These are phyloP conservation scores for Montifringilla adamsi DNA, from an alignment of 2,113 vertebrate species.

Conservation along the genomic window DNA sequence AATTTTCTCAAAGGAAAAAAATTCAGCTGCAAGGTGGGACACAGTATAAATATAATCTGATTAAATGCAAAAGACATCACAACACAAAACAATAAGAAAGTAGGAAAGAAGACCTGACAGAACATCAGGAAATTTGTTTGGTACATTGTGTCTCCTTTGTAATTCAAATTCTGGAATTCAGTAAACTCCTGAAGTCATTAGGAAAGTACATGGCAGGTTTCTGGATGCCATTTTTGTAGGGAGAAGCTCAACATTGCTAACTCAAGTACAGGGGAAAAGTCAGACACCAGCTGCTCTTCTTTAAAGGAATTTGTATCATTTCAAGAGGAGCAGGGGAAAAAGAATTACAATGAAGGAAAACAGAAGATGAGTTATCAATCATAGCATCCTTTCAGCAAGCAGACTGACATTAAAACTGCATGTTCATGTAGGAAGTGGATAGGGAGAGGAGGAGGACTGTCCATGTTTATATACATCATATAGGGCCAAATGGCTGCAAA, in stretches of 20 bases:
- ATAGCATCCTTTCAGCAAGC: conserved; percentile 33
- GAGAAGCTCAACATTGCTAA: background rate
- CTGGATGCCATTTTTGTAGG: background rate
- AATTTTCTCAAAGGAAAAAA: background rate
- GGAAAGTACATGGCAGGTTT: conserved; percentile 21
- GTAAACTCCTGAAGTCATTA: background rate
- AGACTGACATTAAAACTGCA: background rate
- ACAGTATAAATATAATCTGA: conserved; percentile 5
- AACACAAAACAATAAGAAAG: background rate
- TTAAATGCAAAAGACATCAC: background rate
- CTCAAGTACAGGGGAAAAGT: background rate
- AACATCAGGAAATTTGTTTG: background rate
- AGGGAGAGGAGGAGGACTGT: background rate
- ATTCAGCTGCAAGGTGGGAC: background rate
- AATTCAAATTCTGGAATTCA: conserved; percentile 17
- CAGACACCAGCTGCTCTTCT: background rate
- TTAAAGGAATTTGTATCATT: background rate
- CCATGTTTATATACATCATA: background rate
- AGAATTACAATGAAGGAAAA: background rate
- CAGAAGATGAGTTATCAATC: conserved; percentile 9
- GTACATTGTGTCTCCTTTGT: background rate
- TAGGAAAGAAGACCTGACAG: background rate
- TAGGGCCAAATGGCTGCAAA: background rate
- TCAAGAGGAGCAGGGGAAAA: background rate
- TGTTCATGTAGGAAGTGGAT: background rate